These are phyloP conservation scores for Gavia stellata DNA, from an alignment of 2,113 vertebrate genomes.

Conservation along the genomic window DNA sequence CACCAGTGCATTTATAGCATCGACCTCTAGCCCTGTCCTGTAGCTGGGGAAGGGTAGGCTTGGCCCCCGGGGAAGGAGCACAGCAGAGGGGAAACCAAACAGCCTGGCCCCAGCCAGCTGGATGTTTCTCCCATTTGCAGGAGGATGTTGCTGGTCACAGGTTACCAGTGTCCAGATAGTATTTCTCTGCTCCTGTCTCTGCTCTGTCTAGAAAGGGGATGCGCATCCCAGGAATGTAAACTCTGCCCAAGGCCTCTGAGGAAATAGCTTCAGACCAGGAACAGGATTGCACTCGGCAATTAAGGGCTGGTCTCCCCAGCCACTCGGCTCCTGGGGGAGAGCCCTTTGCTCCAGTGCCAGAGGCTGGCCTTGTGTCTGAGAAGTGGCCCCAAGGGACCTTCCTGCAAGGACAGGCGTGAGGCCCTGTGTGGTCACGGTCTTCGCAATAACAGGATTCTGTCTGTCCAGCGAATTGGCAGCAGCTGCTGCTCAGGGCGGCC, in stretches of 20 bases:
- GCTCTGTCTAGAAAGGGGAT: constrained; percentile 61
- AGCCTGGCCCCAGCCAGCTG: not conserved
- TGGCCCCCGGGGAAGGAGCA: not conserved
- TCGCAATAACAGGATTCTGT: constrained; percentile 55
- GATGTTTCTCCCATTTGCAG: constrained; percentile 27
- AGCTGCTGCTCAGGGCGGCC: not conserved
- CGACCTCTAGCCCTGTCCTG: not conserved
- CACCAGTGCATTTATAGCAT: not conserved
- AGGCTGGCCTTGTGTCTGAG: constrained; percentile 49
- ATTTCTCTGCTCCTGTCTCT: constrained; percentile 50
- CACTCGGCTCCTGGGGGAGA: constrained; percentile 10
- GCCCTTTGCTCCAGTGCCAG: constrained; percentile 54
- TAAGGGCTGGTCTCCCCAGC: constrained; percentile 40
- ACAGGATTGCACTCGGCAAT: constrained; percentile 12
- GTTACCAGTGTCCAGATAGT: constrained; percentile 51
- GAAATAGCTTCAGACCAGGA: constrained; percentile 44
- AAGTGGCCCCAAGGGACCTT: constrained; percentile 56
- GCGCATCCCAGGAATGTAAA: constrained; percentile 66
- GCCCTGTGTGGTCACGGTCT: constrained; percentile 15
- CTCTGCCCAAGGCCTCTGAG: constrained; percentile 53
- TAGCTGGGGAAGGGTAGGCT: not conserved
- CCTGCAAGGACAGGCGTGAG: constrained; percentile 51
- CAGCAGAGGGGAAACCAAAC: not conserved
- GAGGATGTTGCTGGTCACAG: constrained; percentile 62
- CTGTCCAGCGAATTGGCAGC: constrained; percentile 8